Conservation (phyloP, 1,140 invertebrate genomes). For the Drosophila neocordata region DNA sequence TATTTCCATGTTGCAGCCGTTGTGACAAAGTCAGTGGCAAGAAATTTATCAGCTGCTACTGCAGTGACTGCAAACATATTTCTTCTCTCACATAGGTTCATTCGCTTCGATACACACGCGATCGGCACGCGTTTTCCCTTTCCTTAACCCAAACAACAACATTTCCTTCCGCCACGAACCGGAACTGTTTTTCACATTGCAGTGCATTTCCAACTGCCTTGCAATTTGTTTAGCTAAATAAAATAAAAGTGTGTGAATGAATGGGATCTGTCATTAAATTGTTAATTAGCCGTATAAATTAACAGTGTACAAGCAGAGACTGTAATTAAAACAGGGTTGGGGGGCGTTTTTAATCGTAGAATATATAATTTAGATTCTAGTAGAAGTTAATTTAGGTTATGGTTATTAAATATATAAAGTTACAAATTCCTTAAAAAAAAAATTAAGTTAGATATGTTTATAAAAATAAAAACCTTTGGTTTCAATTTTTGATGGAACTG, state of each 20-base stretch:
- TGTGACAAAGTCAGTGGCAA: not conserved
- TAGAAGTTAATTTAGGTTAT: not conserved
- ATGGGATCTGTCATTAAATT: conserved; percentile 15
- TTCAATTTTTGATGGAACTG: no score
- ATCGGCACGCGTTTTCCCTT: conserved; percentile 44
- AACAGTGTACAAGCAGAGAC: not conserved
- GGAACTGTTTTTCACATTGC: conserved; percentile 37
- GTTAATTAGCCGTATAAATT: conserved; percentile 14
- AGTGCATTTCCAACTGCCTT: conserved; percentile 1
- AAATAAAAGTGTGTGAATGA: conserved; percentile 41
- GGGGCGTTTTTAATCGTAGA: not conserved
- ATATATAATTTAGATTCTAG: not conserved
- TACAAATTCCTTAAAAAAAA: not conserved
- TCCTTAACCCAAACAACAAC: not conserved
- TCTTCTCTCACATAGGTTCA: conserved; percentile 32
- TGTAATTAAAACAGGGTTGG: not conserved
- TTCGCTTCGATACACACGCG: conserved; percentile 51
- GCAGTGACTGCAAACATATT: not conserved
- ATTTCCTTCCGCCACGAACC: conserved; percentile 31
- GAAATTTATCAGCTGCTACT: conserved; percentile 39
- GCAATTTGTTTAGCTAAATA: conserved; percentile 39
- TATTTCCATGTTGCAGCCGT: conserved; percentile 39
- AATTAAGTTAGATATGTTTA: no score
- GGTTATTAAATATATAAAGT: not conserved
- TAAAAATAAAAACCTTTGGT: no score